A percentile compares a stretch with the other conserved stretches of the same genome.
phyloP scores from a whole-genome alignment of 2,888 invertebrate species.

The Meloe dianella region DNA sequence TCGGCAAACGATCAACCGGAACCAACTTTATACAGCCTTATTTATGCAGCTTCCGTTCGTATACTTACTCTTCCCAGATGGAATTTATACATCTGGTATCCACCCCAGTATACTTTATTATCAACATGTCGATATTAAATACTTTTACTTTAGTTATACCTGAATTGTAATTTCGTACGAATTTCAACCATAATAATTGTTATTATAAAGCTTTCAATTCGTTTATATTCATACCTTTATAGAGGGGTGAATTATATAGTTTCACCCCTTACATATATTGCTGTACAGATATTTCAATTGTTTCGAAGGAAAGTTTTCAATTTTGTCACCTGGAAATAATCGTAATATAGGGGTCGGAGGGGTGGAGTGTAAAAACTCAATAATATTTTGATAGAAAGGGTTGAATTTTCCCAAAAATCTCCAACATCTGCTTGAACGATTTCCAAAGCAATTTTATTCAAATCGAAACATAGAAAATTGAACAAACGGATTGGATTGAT shows the following conservation, averaged over 20 bases:
- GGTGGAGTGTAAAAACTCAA: neutral
- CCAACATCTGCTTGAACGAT: neutral
- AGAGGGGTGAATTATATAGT: slow-evolving; percentile 2
- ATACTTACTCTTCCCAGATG: neutral
- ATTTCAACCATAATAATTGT: neutral
- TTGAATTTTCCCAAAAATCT: neutral
- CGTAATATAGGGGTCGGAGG: neutral
- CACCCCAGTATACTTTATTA: slow-evolving; percentile 8
- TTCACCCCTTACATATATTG: slow-evolving; percentile 15
- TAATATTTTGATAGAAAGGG: neutral
- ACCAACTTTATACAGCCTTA: slow-evolving; percentile 11
- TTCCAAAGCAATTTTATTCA: neutral
- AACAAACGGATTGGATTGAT: neutral
- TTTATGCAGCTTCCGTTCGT: slow-evolving; percentile 27
- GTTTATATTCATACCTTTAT: neutral
- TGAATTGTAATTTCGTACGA: slow-evolving; percentile 5
- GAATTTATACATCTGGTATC: slow-evolving; percentile 1
- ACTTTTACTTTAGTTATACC: neutral
- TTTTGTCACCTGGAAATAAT: slow-evolving; percentile 29
- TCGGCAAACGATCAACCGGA: slow-evolving; percentile 19
- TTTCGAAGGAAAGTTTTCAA: slow-evolving; percentile 16
- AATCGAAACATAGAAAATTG: neutral
- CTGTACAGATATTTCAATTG: slow-evolving; percentile 17
- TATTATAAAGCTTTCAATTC: neutral
- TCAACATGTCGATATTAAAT: slow-evolving; percentile 3